Conservation (phyloP, 35 echinoderm and acorn worm genomes). For the Anneissia japonica region DNA sequence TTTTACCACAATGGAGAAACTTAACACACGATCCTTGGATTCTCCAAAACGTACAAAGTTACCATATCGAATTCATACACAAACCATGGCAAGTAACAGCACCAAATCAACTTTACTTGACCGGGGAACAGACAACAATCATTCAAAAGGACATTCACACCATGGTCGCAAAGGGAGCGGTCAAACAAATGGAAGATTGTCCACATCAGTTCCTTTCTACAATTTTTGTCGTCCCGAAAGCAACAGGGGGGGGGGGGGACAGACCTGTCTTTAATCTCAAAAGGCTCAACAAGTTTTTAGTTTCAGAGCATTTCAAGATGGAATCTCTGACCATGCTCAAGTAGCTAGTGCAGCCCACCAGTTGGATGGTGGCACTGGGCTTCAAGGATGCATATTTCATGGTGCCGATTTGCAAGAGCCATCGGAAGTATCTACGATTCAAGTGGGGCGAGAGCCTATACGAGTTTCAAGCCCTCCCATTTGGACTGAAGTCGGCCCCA, state of each 20-base stretch:
- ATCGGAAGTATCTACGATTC: conserved; percentile 12
- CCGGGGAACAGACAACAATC: neutral
- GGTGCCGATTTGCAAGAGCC: neutral
- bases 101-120: neutral
- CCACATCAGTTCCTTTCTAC: conserved; percentile 10
- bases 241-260: neutral
- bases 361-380: conserved; percentile 6
- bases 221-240: conserved; percentile 24
- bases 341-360: neutral
- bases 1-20: no score
- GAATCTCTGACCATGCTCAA: conserved; percentile 10
- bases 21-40: conserved; percentile 5
- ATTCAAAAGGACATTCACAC: neutral
- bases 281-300: conserved; percentile 15
- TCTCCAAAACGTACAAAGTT: conserved; percentile 13
- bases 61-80: conserved; percentile 8
- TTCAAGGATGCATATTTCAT: conserved; percentile 18
- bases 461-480: conserved; percentile 1
- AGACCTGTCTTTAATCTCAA: conserved; percentile 37
- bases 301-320: conserved; percentile 40
- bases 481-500: neutral
- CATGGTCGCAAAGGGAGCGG: conserved; percentile 5
- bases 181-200: neutral
- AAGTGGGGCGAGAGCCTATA: neutral
- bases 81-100: neutral